Percentiles rank a stretch among this genome's conserved stretches.
Conservation (phyloP, 2,888 invertebrate genomes). For the Drosophila siamana region DNA sequence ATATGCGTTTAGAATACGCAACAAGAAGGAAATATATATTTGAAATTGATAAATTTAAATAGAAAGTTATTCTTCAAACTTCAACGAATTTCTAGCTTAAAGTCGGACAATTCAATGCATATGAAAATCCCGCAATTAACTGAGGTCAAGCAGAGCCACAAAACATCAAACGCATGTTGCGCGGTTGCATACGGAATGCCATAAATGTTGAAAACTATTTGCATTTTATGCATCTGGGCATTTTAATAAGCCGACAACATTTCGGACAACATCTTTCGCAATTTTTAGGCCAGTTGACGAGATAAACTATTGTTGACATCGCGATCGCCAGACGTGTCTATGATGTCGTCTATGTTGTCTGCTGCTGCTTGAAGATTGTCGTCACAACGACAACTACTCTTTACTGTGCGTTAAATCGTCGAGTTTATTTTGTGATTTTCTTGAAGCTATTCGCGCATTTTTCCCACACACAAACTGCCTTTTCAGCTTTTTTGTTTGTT, state of each 20-base stretch:
- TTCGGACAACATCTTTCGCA: conserved; percentile 15
- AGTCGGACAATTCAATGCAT: too few relatives aligned
- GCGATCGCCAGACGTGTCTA: conserved; percentile 24
- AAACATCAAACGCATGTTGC: conserved; percentile 10
- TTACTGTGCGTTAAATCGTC: conserved; percentile 21
- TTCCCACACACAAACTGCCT: conserved; percentile 39
- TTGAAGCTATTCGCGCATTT: conserved; percentile 18
- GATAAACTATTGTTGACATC: not conserved
- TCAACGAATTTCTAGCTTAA: not conserved
- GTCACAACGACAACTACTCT: conserved; percentile 17
- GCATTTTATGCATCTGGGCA: conserved; percentile 12
- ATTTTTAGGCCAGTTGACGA: conserved; percentile 20
- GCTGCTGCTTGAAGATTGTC: conserved; percentile 20
- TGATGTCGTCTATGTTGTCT: conserved; percentile 3
- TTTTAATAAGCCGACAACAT: conserved; percentile 14
- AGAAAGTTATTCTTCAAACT: not conserved
- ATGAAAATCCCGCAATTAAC: not conserved
- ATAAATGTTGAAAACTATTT: conserved; percentile 17
- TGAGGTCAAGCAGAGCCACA: conserved; percentile 3
- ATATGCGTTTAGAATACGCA: not conserved
- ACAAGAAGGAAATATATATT: not conserved
- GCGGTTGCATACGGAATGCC: conserved; percentile 2
- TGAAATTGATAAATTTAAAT: not conserved
- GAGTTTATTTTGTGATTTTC: conserved; percentile 24
- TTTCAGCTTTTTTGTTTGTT: conserved; percentile 1